These are phyloP conservation scores for Himalopsyche kuldschensis DNA, from an alignment of 2,888 invertebrate species.

Conservation along the genomic window DNA sequence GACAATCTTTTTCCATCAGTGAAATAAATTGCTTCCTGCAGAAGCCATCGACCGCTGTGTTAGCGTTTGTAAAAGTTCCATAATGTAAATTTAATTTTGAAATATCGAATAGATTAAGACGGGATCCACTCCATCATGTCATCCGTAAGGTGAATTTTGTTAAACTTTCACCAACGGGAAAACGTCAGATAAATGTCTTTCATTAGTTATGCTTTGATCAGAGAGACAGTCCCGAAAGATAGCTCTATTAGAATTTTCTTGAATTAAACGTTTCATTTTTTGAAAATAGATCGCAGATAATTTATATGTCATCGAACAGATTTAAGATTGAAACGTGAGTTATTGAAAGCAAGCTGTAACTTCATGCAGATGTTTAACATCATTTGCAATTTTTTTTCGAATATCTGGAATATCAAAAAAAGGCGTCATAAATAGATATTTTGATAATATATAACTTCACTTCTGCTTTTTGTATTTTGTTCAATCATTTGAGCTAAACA, in stretches of 20 bases:
- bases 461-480: too few species aligned
- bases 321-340: background rate
- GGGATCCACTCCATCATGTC: background rate
- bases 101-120: background rate
- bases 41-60: background rate
- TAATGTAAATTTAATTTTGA: conserved; percentile 1
- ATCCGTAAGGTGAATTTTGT: background rate
- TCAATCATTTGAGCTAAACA: too few species aligned
- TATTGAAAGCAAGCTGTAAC: background rate
- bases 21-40: background rate
- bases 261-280: background rate
- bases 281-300: background rate
- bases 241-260: background rate
- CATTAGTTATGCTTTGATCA: conserved; percentile 1
- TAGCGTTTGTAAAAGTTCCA: background rate
- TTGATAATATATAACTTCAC: too few species aligned
- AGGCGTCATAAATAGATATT: too few species aligned
- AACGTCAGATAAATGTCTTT: background rate
- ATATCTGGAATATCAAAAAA: too few species aligned
- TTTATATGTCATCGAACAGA: background rate
- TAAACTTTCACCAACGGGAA: background rate
- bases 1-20: background rate
- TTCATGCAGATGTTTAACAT: too few species aligned
- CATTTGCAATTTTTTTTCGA: too few species aligned
- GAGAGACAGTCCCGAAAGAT: background rate